Evolutionary conservation across 2,888 invertebrate species (phyloP), one percentile per base, ranked within the genome.

Genomic region (Ischnus inquisitorius): DNA sequence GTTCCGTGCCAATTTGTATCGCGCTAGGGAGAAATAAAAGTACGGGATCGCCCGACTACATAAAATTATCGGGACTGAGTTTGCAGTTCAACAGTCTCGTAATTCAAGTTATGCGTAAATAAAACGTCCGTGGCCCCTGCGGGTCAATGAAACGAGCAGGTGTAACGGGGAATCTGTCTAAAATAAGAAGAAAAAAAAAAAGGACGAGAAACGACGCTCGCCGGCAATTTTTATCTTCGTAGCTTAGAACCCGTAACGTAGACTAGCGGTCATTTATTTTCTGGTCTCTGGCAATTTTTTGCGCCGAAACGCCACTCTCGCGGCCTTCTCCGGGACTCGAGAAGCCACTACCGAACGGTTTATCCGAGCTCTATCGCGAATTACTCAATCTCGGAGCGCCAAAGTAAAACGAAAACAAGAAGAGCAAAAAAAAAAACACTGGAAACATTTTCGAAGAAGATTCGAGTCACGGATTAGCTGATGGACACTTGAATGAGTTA

Each of bases 131-230:
- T 34, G 75, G 60, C 41, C 76, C 25, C 12, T 12, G 65, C 67
- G 77, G 81, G 84, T 84, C 84, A 84, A 78, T 72, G 84, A 84
- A 81, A 84, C 77, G 54, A 39, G 69, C 68, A 74, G 77, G 64
- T 74, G 68, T 84, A 84, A 84, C 84, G 84, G 84, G 64, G 51
- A 54, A 81, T 74, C 46, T 28, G 46, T 60, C 16, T 41, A 14
- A 46, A 54, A 62, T 46, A 46, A 62, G 64, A 43, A 28, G 75
- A 62, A 41, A 51, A 41, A 28, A 48, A 65, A 51, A 65, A 43
- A 25, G 12, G 34, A 16, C 54, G 34, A 46, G n/a, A 64, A 79
- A 74, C 77, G 67, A 62, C 81, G 60, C 51, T 65, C 69, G 54
- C 22, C 3, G 68, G n/a, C 51, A 74, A 72, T 74, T 77, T 80